Percentiles rank a stretch among this genome's conserved stretches.
phyloP scores from a whole-genome alignment of 1,140 invertebrate species.

The Heliconius eleuchia region DNA sequence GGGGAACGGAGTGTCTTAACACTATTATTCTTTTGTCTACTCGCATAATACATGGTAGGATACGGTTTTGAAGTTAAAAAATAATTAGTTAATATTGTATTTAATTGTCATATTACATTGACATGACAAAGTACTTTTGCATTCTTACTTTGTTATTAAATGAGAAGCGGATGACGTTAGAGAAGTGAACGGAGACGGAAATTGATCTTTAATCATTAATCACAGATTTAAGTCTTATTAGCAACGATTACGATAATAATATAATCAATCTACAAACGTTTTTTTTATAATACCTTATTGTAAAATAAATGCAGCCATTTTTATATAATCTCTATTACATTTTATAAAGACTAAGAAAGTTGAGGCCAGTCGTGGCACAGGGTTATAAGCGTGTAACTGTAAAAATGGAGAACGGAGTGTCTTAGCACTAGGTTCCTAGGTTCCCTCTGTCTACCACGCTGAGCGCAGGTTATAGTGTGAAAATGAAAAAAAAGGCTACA shows the following conservation, averaged over 20 bases:
- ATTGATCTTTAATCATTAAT: neutral
- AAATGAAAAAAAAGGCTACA: neutral
- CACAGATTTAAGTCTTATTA: neutral
- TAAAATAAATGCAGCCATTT: neutral
- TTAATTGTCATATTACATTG: neutral
- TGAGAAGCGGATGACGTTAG: neutral
- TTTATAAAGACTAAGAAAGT: too few relatives aligned
- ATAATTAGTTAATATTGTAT: neutral
- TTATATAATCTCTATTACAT: neutral
- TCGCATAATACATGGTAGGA: too few relatives aligned
- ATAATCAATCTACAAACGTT: neutral
- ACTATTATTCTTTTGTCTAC: too few relatives aligned
- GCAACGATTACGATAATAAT: constrained; percentile 1
- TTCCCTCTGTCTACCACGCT: too few relatives aligned
- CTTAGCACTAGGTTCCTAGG: too few relatives aligned
- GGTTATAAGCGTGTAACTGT: too few relatives aligned
- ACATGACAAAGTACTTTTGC: neutral
- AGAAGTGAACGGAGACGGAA: neutral
- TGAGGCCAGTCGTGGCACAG: too few relatives aligned
- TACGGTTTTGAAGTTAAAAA: too few relatives aligned
- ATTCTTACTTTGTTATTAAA: neutral
- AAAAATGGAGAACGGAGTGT: too few relatives aligned
- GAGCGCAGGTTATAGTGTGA: too few relatives aligned
- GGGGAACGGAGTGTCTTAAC: too few relatives aligned
- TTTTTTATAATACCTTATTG: too few relatives aligned